Conservation (phyloP, 2,113 vertebrate species). For the Pao palembangensis region DNA sequence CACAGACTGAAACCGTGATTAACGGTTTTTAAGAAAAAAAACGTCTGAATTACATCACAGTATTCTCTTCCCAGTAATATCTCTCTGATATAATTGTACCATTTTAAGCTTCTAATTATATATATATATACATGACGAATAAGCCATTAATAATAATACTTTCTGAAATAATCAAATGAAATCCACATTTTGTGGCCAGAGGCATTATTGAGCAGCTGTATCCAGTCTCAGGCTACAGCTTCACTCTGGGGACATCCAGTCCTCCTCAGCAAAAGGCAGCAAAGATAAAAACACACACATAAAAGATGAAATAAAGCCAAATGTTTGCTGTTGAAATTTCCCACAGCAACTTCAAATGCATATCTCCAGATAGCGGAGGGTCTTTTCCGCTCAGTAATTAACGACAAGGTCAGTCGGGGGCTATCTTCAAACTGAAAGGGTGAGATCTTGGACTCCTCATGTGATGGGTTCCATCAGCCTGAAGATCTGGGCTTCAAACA, state of each 20-base stretch:
- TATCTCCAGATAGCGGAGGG: constrained; percentile 34
- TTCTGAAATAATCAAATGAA: too few species aligned
- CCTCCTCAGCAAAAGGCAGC: constrained; percentile 14
- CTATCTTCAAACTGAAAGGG: constrained; percentile 42
- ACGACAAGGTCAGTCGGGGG: constrained; percentile 40
- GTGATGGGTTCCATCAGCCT: constrained; percentile 34
- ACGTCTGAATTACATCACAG: too few species aligned
- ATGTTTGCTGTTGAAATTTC: constrained; percentile 31
- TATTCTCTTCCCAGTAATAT: neutral
- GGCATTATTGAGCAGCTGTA: too few species aligned
- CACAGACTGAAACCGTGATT: constrained; percentile 12
- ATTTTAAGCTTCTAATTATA: too few species aligned
- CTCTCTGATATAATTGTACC: neutral
- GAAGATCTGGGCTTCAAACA: constrained; percentile 53
- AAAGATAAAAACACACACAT: constrained; percentile 37
- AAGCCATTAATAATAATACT: too few species aligned
- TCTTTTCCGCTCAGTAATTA: constrained; percentile 51
- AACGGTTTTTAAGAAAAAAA: neutral
- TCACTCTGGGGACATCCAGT: constrained; percentile 8
- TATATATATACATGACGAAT: too few species aligned
- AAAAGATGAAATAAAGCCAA: constrained; percentile 6
- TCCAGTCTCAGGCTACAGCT: neutral
- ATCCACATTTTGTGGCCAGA: too few species aligned
- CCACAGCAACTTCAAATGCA: constrained; percentile 50
- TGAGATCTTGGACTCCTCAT: constrained; percentile 20